Conservation (phyloP, 2,888 invertebrate species). For the Stenchaetothrips biformis region DNA sequence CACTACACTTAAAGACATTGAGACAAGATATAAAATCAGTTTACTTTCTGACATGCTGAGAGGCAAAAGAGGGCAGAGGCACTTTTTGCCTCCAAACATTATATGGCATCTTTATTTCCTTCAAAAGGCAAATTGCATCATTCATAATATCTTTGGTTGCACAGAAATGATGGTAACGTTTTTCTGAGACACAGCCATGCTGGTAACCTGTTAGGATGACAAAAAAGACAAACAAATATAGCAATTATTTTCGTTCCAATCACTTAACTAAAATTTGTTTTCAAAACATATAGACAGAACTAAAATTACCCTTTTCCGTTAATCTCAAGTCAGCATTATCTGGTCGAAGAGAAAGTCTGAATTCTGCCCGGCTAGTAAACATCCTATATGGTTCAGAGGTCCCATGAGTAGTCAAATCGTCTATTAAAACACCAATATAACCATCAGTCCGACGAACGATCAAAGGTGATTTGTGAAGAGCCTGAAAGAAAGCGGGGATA, state of each 20-base stretch:
- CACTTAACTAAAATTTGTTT: not conserved
- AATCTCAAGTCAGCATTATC: constrained; percentile 76
- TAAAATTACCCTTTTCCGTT: constrained; percentile 60
- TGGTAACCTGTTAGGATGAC: constrained; percentile 46
- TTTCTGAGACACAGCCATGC: constrained; percentile 62
- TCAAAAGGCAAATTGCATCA: constrained; percentile 53
- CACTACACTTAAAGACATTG: constrained; percentile 4
- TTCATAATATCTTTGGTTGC: constrained; percentile 48
- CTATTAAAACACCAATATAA: constrained; percentile 82
- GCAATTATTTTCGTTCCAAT: constrained; percentile 35
- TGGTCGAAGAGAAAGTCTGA: constrained; percentile 66
- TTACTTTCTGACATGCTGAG: constrained; percentile 48
- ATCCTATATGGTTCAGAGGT: constrained; percentile 85
- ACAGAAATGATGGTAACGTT: constrained; percentile 53
- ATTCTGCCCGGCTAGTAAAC: constrained; percentile 87
- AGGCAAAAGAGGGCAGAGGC: constrained; percentile 45
- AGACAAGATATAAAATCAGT: not conserved
- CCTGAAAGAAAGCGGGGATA: constrained; percentile 43
- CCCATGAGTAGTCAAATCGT: constrained; percentile 77
- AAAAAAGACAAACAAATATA: not conserved
- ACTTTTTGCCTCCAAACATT: constrained; percentile 56
- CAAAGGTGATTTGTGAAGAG: constrained; percentile 51
- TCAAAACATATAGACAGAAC: too few relatives aligned
- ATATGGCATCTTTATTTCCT: constrained; percentile 49
- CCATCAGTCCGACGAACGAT: constrained; percentile 68